Evolutionary conservation across 1,140 invertebrate genomes (phyloP).

Genomic region (Heliconius eleuchia): DNA sequence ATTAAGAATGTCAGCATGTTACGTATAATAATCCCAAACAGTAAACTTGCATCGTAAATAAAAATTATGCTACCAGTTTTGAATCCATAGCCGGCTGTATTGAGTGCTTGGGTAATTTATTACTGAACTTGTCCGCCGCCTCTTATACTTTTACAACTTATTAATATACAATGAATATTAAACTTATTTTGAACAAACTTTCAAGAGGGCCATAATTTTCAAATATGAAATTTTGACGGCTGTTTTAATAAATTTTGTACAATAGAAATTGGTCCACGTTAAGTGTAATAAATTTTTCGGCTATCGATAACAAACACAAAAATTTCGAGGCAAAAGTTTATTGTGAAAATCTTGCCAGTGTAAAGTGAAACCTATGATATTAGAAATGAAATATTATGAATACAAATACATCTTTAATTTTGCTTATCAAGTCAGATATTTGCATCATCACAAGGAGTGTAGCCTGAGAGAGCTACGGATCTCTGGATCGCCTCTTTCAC

Average conservation of each 20-base stretch:
- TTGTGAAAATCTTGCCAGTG: no score
- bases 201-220: constrained; percentile 8
- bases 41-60: constrained; percentile 22
- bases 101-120: constrained; percentile 28
- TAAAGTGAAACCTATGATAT: no score
- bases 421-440: no score
- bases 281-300: neutral
- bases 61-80: constrained; percentile 25
- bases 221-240: constrained; percentile 16
- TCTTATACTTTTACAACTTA: constrained; percentile 17
- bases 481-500: no score
- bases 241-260: constrained; percentile 6
- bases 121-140: constrained; percentile 22
- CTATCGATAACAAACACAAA: neutral
- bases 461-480: no score
- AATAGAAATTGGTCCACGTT: neutral
- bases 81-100: constrained; percentile 14
- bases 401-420: no score
- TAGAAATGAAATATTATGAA: no score
- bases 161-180: neutral
- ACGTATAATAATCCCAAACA: neutral
- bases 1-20: neutral
- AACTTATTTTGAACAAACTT: constrained; percentile 18
- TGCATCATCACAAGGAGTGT: no score
- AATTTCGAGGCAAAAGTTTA: neutral